These are phyloP conservation scores for Drosophila insularis DNA, from an alignment of 1,140 invertebrate species.

Conservation along the genomic window DNA sequence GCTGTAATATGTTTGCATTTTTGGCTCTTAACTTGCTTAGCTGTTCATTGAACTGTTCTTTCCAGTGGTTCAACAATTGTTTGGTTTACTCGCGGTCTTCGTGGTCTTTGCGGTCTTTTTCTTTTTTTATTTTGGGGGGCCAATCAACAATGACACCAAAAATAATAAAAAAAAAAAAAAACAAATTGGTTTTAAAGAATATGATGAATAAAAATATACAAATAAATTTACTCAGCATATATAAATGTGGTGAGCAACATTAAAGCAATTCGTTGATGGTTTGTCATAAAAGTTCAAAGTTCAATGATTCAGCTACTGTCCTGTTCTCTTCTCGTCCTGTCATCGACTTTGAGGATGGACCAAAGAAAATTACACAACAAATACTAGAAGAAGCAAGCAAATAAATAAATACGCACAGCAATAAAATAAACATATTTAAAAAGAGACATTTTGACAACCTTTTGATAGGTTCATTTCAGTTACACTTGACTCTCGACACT, in stretches of 20 bases:
- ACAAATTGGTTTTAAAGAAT: conserved; percentile 7
- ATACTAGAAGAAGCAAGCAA: conserved; percentile 49
- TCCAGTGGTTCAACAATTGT: neutral
- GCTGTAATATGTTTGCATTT: conserved; percentile 49
- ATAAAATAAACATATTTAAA: conserved; percentile 80
- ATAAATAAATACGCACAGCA: conserved; percentile 77
- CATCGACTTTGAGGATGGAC: conserved; percentile 47
- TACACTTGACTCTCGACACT: conserved; percentile 29
- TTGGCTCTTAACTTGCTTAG: conserved; percentile 53
- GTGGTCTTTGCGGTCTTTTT: conserved; percentile 43
- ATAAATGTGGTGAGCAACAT: conserved; percentile 31
- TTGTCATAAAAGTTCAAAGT: conserved; percentile 64
- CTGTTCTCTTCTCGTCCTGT: conserved; percentile 34
- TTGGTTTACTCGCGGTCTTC: conserved; percentile 10
- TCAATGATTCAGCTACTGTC: conserved; percentile 42
- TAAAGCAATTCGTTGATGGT: conserved; percentile 35
- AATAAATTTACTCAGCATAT: conserved; percentile 10
- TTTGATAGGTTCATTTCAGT: conserved; percentile 75
- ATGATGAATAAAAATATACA: neutral
- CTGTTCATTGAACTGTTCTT: conserved; percentile 67
- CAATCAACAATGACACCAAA: conserved; percentile 52
- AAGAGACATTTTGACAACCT: conserved; percentile 77
- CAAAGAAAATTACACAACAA: conserved; percentile 63
- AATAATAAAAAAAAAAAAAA: neutral
- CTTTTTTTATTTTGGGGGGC: neutral